Evolutionary conservation across 2,113 vertebrate genomes (phyloP).

Genomic region (Pheucticus melanocephalus): DNA sequence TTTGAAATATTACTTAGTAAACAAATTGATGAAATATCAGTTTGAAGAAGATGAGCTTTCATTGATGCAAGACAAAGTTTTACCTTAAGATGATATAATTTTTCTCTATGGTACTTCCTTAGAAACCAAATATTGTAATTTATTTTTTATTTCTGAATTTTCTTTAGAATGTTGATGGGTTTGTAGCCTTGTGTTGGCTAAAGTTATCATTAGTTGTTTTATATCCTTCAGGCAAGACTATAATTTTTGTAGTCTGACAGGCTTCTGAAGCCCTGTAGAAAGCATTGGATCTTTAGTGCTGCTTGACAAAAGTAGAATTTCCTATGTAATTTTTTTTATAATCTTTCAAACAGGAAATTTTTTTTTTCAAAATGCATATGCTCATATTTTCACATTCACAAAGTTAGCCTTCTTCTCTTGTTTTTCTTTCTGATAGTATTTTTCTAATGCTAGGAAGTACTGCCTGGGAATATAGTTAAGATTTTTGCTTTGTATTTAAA

Average conservation of each 20-base stretch:
- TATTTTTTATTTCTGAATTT: neutral
- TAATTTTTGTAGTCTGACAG: neutral
- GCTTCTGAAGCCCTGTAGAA: neutral
- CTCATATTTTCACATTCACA: neutral
- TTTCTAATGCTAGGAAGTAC: neutral
- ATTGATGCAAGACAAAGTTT: neutral
- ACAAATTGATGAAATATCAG: neutral
- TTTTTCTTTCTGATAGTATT: neutral
- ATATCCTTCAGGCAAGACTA: neutral
- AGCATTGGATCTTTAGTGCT: neutral
- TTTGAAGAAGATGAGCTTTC: neutral
- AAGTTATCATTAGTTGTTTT: neutral
- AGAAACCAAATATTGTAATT: neutral
- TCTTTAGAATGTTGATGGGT: neutral
- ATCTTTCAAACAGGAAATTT: neutral
- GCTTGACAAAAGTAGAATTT: neutral
- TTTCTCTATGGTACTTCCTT: neutral
- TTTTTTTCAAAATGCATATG: neutral
- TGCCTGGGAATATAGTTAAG: neutral
- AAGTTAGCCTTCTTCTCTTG: neutral
- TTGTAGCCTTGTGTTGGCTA: neutral
- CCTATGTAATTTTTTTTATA: neutral
- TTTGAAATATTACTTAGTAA: neutral
- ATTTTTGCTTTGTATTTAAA: neutral
- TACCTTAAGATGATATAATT: neutral